A percentile compares a stretch with the other conserved stretches of the same genome.
Conservation (phyloP, 2,113 vertebrate species). For the Pica pica region DNA sequence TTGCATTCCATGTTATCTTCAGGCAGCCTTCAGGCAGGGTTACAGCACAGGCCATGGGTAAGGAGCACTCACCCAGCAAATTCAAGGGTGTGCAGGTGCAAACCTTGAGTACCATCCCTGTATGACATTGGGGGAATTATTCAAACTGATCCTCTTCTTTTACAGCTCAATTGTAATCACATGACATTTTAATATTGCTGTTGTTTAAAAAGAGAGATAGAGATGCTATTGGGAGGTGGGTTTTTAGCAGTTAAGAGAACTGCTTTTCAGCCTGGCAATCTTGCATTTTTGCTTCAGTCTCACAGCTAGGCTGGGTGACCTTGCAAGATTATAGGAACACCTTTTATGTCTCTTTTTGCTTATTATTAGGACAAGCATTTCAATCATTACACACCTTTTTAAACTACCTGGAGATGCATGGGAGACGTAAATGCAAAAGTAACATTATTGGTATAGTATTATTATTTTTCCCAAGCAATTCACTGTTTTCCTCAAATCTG, state of each 20-base stretch:
- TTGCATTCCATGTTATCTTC: background rate
- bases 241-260: background rate
- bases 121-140: background rate
- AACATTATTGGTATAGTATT: background rate
- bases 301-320: background rate
- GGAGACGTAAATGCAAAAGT: background rate
- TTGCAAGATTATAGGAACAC: background rate
- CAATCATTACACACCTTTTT: background rate
- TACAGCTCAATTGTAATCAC: background rate
- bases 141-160: background rate
- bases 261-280: background rate
- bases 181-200: background rate
- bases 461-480: slow-evolving; percentile 22
- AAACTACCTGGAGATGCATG: background rate
- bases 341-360: background rate
- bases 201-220: background rate
- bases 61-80: background rate
- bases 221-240: background rate
- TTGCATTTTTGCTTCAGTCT: background rate
- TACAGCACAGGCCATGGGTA: background rate
- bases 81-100: background rate
- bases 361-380: background rate
- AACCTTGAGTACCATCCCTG: background rate
- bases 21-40: background rate
- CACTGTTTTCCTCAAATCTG: background rate